A percentile compares a stretch with the other conserved stretches of the same genome.
Conservation (phyloP, 2,113 vertebrate genomes). For the Rhinichthys klamathensis region DNA sequence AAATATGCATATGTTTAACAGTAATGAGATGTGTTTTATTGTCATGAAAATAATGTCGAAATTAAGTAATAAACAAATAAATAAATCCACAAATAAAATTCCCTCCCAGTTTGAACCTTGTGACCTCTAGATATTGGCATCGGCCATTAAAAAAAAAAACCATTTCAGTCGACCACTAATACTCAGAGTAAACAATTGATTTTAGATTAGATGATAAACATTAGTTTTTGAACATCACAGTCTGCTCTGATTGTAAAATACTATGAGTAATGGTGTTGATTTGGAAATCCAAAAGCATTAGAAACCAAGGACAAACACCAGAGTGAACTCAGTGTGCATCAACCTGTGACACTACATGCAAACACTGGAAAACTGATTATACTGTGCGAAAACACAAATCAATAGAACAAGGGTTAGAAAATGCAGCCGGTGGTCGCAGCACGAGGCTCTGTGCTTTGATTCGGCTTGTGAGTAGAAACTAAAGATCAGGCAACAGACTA, state of each 20-base stretch:
- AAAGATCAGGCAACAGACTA: constrained; percentile 63
- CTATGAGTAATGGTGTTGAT: constrained; percentile 51
- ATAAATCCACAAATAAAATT: too few relatives aligned
- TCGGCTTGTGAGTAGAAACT: constrained; percentile 60
- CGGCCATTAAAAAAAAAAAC: neutral
- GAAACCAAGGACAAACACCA: constrained; percentile 28
- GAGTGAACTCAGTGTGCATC: constrained; percentile 45
- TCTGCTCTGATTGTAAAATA: constrained; percentile 33
- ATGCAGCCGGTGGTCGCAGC: constrained; percentile 56
- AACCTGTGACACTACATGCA: constrained; percentile 61
- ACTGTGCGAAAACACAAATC: constrained; percentile 64
- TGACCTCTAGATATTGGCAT: neutral
- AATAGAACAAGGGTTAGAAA: constrained; percentile 67
- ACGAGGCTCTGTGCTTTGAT: constrained; percentile 31
- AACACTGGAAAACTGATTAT: constrained; percentile 61
- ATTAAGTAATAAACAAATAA: too few relatives aligned
- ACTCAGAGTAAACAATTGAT: neutral
- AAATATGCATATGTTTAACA: neutral
- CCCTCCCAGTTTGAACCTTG: neutral
- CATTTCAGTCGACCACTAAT: neutral
- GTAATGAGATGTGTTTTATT: neutral
- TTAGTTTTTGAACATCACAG: neutral
- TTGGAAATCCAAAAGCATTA: constrained; percentile 25
- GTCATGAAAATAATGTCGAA: too few relatives aligned
- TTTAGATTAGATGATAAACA: neutral